These are phyloP conservation scores for Eupithecia subfuscata DNA, from an alignment of 2,888 invertebrate genomes.

Conservation along the genomic window DNA sequence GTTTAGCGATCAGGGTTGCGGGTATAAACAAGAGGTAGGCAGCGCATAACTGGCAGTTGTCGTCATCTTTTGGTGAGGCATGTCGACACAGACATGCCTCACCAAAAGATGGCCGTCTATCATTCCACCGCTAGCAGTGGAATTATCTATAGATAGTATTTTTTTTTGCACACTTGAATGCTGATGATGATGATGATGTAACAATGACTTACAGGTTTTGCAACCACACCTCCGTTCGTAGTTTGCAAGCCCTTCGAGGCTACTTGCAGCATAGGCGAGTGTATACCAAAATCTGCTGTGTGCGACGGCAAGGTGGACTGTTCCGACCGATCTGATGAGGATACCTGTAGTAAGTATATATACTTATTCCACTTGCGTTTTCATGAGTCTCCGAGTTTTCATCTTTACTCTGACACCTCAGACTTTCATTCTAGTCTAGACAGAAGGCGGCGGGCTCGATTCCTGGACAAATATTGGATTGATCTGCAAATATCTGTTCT, in stretches of 20 bases:
- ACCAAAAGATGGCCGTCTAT: no score
- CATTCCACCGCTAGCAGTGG: no score
- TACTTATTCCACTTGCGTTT: background rate
- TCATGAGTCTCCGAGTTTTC: background rate
- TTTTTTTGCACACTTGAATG: background rate
- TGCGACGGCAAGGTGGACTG: conserved; percentile 92
- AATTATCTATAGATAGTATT: no score
- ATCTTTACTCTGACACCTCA: background rate
- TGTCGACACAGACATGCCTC: no score
- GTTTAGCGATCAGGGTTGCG: no score
- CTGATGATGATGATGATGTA: background rate
- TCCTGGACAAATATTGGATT: background rate
- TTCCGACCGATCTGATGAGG: conserved; percentile 94
- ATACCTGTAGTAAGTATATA: conserved; percentile 90
- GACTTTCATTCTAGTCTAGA: background rate
- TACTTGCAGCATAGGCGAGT: conserved; percentile 95
- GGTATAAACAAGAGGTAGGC: background rate
- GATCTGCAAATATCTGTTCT: background rate
- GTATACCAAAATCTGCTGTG: conserved; percentile 91
- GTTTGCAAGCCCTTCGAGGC: conserved; percentile 85
- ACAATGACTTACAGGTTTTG: conserved; percentile 44
- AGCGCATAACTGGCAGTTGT: background rate
- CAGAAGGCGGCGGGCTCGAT: background rate
- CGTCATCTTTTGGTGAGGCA: background rate
- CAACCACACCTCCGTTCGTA: conserved; percentile 41